Percentiles rank a stretch among this genome's conserved stretches.
phyloP scores from a whole-genome alignment of 2,888 invertebrate species.

The Empis stercorea region DNA sequence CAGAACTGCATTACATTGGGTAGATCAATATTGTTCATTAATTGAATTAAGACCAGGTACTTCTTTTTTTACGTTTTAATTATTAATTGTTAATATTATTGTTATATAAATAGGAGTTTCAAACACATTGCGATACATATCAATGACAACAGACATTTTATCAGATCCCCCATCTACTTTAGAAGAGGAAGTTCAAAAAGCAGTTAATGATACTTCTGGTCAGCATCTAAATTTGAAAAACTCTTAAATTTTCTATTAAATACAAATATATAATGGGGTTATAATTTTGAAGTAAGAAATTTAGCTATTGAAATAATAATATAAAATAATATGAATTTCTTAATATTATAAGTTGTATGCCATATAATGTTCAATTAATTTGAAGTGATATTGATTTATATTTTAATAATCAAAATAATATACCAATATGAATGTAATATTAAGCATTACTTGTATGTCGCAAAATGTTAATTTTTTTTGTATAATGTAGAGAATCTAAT shows the following conservation, averaged over 20 bases:
- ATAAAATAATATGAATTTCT: too few relatives aligned
- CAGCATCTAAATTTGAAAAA: constrained; percentile 31
- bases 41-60: constrained; percentile 86
- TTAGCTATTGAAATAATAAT: too few relatives aligned
- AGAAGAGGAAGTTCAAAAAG: constrained; percentile 78
- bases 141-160: constrained; percentile 85
- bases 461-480: too few relatives aligned
- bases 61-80: constrained; percentile 7
- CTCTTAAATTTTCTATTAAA: constrained; percentile 7
- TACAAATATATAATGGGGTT: too few relatives aligned
- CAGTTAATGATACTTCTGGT: constrained; percentile 40
- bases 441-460: too few relatives aligned
- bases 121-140: constrained; percentile 78
- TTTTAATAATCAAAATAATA: too few relatives aligned
- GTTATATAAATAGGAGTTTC: constrained; percentile 62
- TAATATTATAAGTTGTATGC: too few relatives aligned
- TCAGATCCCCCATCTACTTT: constrained; percentile 70
- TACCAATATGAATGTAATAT: too few relatives aligned
- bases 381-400: too few relatives aligned
- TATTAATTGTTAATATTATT: constrained; percentile 5
- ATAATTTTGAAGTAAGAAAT: too few relatives aligned
- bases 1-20: constrained; percentile 84
- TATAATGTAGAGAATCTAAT: too few relatives aligned
- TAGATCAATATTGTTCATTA: constrained; percentile 92
- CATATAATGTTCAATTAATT: too few relatives aligned